Base-by-base conservation (phyloP, 2,113 vertebrate genomes). In the Onychostruthus taczanowskii region DNA sequence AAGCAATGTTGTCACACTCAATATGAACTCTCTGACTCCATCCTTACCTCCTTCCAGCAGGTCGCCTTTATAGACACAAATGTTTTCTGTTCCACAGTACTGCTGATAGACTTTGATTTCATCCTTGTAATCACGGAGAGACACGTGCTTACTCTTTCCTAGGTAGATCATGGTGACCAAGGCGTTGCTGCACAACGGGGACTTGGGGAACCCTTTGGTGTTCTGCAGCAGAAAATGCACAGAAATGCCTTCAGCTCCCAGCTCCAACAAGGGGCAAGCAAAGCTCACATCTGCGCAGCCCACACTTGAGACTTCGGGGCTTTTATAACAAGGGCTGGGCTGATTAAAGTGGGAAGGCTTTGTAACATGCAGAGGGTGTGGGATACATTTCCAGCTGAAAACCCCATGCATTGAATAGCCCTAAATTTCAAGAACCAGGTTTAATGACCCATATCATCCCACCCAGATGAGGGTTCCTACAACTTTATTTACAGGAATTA, bases 51-150 rank as follows among this genome's bases (percentile, higher is more conserved):
- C 98, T 96, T 99, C 98, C 26, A 94, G 63, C 6, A 99, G 98
- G 69, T 94, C 97, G 64, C 99, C 99, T 96, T 97, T 98, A 93
- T 97, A 99, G 61, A 99, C 98, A 96, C 99, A 99, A 18, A 99
- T 97, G 87, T 99, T 99, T 96, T 99, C 99, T 68, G 99, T 98
- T 73, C 99, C 99, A 61, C 99, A 99, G 87, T 99, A 99, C 39
- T 99, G 99, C 94, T 99, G 99, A 64, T 98, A 98, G 93, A 99
- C 97, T 97, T 97, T 98, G 94, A 99, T 97, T 87, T 99, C 99
- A 30, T 99, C 99, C 88, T 97, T 98, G 86, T 95, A 95, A 72
- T 98, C 79, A 35, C 98, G 97, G 2, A 97, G 97, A 47, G 98
- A 98, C 53, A 99, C 97, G 74, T 97, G 98, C 58, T 99, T 98